Percentiles rank a stretch among this genome's conserved stretches.
These are phyloP conservation scores for Oncorhynchus kisutch DNA, from an alignment of 2,113 vertebrate genomes.

Conservation along the genomic window DNA sequence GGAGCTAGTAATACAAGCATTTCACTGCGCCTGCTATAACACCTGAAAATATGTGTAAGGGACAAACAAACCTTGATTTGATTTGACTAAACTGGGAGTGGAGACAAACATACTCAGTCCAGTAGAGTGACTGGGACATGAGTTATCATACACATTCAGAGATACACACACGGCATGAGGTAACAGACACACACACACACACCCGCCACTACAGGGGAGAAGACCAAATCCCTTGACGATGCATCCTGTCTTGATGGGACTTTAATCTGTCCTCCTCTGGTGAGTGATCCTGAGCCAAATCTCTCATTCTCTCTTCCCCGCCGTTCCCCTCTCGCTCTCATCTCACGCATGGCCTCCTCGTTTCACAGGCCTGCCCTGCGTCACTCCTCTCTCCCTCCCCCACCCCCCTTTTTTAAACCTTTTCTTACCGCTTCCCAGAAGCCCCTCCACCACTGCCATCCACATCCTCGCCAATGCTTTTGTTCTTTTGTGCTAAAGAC, in stretches of 20 bases:
- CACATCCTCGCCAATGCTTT: conserved; percentile 32
- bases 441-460: conserved; percentile 1
- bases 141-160: no score
- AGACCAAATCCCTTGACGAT: conserved; percentile 50
- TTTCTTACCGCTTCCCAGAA: conserved; percentile 6
- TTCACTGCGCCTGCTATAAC: no score
- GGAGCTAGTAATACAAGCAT: no score
- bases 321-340: conserved; percentile 52
- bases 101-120: neutral
- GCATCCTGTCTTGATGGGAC: conserved; percentile 60
- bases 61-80: no score
- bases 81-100: neutral
- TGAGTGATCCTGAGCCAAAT: conserved; percentile 66
- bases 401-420: no score
- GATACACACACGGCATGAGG: no score
- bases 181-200: conserved; percentile 8
- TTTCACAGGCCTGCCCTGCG: conserved; percentile 56
- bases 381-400: conserved; percentile 1
- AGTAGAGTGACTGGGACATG: neutral
- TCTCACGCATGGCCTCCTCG: conserved; percentile 54
- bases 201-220: conserved; percentile 2
- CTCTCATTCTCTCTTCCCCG: no score
- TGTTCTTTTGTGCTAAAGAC: conserved; percentile 46
- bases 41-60: no score
- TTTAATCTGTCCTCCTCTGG: conserved; percentile 60